phyloP scores from a whole-genome alignment of 2,797 vertebrate genomes.

The Pipistrellus pipistrellus region DNA sequence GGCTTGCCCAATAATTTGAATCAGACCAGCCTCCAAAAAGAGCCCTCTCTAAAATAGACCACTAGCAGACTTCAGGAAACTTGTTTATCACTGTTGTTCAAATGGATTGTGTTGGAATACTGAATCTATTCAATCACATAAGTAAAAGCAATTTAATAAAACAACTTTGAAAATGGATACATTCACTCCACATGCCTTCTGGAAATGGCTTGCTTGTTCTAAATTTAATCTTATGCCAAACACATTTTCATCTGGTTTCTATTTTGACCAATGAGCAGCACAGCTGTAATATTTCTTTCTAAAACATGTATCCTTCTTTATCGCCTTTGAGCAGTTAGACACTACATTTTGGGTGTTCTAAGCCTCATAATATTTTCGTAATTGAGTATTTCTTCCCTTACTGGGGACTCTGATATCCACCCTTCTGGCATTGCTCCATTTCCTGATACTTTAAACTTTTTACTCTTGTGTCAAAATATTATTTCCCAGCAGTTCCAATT shows the following conservation, averaged over 20 bases:
- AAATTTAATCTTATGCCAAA: constrained; percentile 59
- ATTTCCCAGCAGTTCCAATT: not conserved
- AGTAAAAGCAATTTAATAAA: constrained; percentile 40
- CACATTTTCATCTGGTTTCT: constrained; percentile 61
- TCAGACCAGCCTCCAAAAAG: not conserved
- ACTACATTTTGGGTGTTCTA: constrained; percentile 34
- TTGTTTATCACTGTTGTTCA: not conserved
- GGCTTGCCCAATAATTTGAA: constrained; percentile 31
- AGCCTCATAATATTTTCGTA: not conserved
- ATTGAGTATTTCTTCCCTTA: not conserved
- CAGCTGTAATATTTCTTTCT: constrained; percentile 54
- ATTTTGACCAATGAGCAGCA: constrained; percentile 65
- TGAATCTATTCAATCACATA: constrained; percentile 39
- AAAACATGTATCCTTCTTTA: constrained; percentile 26
- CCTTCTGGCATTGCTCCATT: not conserved
- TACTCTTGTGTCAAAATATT: not conserved
- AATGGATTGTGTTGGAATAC: constrained; percentile 9
- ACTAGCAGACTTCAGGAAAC: not conserved
- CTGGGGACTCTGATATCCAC: not conserved
- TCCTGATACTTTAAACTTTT: not conserved
- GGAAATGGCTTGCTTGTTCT: constrained; percentile 38
- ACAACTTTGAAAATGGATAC: constrained; percentile 44
- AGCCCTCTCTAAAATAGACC: not conserved
- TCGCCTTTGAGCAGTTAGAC: not conserved
- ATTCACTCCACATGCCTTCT: constrained; percentile 47